Evolutionary conservation across 2,888 invertebrate species (phyloP).

Genomic region (Endotricha flammealis): DNA sequence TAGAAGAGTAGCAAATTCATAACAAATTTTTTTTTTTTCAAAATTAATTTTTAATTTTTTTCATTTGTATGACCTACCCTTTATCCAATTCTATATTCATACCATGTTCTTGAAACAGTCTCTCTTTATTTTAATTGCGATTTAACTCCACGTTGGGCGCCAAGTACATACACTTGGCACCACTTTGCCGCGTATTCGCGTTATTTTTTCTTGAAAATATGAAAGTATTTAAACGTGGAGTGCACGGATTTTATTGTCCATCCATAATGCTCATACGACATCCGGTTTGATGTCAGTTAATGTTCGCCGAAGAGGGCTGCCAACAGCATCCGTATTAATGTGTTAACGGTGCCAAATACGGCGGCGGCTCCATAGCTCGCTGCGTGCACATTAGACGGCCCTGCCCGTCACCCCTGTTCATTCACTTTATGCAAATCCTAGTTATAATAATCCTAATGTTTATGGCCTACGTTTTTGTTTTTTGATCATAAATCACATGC

Average conservation of each 20-base stretch:
- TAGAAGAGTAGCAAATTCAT: too few species aligned
- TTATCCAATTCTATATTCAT: too few species aligned
- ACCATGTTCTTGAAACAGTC: too few species aligned
- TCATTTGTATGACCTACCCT: too few species aligned
- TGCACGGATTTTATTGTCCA: conserved; percentile 63
- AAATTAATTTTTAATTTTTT: too few species aligned
- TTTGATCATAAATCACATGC: too few species aligned
- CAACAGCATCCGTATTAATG: conserved; percentile 61
- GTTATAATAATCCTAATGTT: too few species aligned
- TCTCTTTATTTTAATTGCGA: too few species aligned
- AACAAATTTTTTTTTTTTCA: too few species aligned
- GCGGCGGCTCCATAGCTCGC: conserved; percentile 39
- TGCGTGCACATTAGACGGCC: conserved; percentile 48
- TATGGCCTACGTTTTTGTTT: too few species aligned
- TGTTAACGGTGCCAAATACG: conserved; percentile 61
- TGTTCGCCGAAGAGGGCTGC: conserved; percentile 55
- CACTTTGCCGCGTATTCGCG: not conserved
- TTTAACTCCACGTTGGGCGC: conserved; percentile 51
- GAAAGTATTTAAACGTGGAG: conserved; percentile 37
- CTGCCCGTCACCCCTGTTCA: conserved; percentile 29
- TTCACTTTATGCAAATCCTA: conserved; percentile 11
- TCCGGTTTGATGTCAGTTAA: conserved; percentile 70
- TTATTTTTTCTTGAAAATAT: conserved; percentile 1
- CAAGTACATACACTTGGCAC: conserved; percentile 22
- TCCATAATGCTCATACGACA: conserved; percentile 69